Evolutionary conservation across 2,797 vertebrate species (phyloP).

Genomic region (Hemitrygon akajei): DNA sequence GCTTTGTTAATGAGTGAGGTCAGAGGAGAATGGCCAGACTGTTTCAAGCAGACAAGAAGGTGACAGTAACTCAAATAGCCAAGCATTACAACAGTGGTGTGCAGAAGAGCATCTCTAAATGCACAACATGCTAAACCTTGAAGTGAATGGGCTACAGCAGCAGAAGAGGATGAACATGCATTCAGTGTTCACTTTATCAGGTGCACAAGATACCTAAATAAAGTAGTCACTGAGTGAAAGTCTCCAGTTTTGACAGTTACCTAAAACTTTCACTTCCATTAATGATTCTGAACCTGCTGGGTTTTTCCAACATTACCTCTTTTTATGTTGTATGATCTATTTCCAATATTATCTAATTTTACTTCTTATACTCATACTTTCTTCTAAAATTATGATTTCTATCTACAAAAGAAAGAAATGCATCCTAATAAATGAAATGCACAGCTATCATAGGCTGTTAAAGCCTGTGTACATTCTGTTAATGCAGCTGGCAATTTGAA

Average conservation of each 20-base stretch:
- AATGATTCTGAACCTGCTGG: neutral
- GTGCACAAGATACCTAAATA: too few species aligned
- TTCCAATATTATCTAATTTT: neutral
- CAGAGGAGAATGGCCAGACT: too few species aligned
- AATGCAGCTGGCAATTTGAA: neutral
- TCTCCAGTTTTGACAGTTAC: neutral
- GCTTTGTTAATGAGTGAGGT: too few species aligned
- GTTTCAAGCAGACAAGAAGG: too few species aligned
- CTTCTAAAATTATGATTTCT: neutral
- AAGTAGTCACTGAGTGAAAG: too few species aligned
- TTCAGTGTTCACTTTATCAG: too few species aligned
- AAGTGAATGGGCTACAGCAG: too few species aligned
- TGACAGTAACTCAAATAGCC: too few species aligned
- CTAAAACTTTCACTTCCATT: neutral
- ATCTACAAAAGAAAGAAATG: neutral
- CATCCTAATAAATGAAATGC: neutral
- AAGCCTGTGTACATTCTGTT: neutral
- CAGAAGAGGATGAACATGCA: too few species aligned
- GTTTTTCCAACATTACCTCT: neutral
- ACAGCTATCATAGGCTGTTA: neutral
- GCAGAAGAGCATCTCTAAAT: too few species aligned
- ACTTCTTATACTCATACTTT: neutral
- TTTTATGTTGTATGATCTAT: neutral
- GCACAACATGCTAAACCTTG: too few species aligned
- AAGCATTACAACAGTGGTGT: too few species aligned